A percentile compares a stretch with the other conserved stretches of the same genome.
Evolutionary conservation across 2,797 vertebrate genomes (phyloP).

Genomic region (Gila robusta): DNA sequence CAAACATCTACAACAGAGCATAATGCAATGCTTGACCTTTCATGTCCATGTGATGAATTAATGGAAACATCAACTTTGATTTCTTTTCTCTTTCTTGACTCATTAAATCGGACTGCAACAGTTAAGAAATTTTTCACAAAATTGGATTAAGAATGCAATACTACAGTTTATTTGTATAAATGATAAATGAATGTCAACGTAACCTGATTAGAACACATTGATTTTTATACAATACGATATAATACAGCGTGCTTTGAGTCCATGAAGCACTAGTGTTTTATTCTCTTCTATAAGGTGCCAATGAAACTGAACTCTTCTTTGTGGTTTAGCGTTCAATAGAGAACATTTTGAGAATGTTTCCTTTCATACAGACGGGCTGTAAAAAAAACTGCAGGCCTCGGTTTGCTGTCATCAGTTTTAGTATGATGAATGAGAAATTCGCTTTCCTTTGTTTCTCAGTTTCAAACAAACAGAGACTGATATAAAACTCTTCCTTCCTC

Average conservation of each 20-base stretch:
- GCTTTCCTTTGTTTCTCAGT: conserved; percentile 27
- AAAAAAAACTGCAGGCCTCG: not conserved
- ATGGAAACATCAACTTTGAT: not conserved
- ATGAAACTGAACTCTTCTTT: not conserved
- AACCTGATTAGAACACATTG: not conserved
- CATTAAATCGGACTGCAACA: not conserved
- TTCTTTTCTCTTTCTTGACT: not conserved
- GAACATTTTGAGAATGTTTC: not conserved
- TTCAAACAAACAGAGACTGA: conserved; percentile 29
- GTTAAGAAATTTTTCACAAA: not conserved
- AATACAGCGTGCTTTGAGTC: not conserved
- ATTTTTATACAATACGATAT: not conserved
- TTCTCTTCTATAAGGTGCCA: not conserved
- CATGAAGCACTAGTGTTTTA: not conserved
- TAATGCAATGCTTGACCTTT: not conserved
- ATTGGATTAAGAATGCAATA: not conserved
- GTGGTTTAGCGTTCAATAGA: not conserved
- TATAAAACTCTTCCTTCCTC: conserved; percentile 28
- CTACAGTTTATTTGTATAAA: not conserved
- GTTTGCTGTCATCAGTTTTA: conserved; percentile 14
- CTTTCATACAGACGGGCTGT: not conserved
- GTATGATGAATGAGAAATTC: conserved; percentile 26
- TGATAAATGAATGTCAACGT: not conserved
- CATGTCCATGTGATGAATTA: not conserved
- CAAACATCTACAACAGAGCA: not conserved